Conservation (phyloP, 2,797 vertebrate species). For the Heliangelus exortis region DNA sequence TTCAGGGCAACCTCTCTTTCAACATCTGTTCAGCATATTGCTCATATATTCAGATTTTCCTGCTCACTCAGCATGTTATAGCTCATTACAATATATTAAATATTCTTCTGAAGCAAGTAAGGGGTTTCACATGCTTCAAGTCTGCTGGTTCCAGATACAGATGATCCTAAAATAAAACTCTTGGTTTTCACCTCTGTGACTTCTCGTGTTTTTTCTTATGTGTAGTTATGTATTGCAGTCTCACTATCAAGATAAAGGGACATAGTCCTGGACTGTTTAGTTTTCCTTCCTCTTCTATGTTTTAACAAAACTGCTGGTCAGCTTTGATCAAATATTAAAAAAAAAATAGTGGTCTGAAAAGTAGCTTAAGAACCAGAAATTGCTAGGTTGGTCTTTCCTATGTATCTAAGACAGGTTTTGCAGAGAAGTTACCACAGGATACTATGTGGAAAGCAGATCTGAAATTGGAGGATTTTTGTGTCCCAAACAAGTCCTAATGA, state of each 20-base stretch:
- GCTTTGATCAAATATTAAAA: background rate
- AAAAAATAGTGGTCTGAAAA: background rate
- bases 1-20: background rate
- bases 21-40: slow-evolving; percentile 21
- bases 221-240: background rate
- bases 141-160: background rate
- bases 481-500: background rate
- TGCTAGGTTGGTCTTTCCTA: background rate
- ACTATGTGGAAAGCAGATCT: background rate
- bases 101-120: background rate
- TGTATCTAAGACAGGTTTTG: background rate
- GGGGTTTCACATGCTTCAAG: background rate
- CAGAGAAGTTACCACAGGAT: background rate
- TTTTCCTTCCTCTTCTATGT: background rate
- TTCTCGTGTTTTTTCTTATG: background rate
- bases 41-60: slow-evolving; percentile 21
- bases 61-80: slow-evolving; percentile 33
- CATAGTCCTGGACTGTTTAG: background rate
- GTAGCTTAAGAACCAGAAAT: background rate
- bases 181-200: background rate
- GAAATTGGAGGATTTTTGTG: background rate
- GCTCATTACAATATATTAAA: background rate
- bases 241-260: background rate
- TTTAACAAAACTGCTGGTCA: background rate
- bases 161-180: background rate